These are phyloP conservation scores for Pristionchus entomophagus DNA, from an alignment of 2,888 invertebrate species.

Conservation along the genomic window DNA sequence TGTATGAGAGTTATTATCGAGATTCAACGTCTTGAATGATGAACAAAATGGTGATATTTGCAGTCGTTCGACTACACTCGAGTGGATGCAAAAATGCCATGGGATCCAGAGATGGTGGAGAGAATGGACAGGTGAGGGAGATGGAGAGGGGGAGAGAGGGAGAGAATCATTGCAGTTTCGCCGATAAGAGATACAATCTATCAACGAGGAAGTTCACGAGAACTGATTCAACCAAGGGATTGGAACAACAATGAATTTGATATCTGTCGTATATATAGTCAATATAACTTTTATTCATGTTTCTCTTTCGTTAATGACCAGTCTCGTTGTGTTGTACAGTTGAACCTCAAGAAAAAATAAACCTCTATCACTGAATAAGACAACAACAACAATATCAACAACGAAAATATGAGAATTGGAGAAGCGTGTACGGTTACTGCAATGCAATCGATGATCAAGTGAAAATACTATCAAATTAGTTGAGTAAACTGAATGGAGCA, in stretches of 20 bases:
- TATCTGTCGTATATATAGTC: neutral
- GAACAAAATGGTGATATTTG: constrained; percentile 14
- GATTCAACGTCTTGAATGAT: neutral
- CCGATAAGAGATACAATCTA: constrained; percentile 68
- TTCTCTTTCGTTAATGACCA: neutral
- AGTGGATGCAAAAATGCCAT: constrained; percentile 71
- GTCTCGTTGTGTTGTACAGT: neutral
- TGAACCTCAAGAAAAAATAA: neutral
- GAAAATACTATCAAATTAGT: too few species aligned
- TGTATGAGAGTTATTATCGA: neutral
- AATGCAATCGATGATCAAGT: too few species aligned
- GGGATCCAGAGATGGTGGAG: constrained; percentile 72
- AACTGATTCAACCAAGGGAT: constrained; percentile 47
- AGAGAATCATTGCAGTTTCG: constrained; percentile 53
- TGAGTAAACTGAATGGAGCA: too few species aligned
- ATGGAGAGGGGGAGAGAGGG: neutral
- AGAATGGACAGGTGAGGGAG: constrained; percentile 69
- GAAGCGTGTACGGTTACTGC: too few species aligned
- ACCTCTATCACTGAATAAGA: neutral
- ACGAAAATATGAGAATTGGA: neutral
- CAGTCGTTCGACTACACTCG: constrained; percentile 61
- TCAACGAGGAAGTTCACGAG: constrained; percentile 61
- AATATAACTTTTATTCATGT: neutral
- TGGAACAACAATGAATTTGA: constrained; percentile 3
- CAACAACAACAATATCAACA: neutral